These are phyloP conservation scores for Scaptomyza cyrtandrae DNA, from an alignment of 2,888 invertebrate species.

Conservation along the genomic window DNA sequence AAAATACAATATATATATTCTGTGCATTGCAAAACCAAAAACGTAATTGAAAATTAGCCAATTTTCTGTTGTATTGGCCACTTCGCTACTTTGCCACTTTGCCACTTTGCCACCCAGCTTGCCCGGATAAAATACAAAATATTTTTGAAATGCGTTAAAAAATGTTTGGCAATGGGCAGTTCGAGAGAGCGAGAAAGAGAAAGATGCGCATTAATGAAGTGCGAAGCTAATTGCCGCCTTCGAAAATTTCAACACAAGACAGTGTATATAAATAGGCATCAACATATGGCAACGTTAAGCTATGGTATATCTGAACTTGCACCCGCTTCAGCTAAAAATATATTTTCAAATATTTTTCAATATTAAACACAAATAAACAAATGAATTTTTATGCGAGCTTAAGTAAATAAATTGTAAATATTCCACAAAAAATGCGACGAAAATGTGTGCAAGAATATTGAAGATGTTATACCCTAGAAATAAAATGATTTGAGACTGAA, in stretches of 20 bases:
- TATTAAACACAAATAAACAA: constrained; percentile 65
- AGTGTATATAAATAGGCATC: constrained; percentile 47
- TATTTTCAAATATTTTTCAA: constrained; percentile 47
- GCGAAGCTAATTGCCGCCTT: constrained; percentile 72
- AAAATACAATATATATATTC: constrained; percentile 17
- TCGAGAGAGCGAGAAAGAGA: background rate
- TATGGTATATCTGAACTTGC: constrained; percentile 57
- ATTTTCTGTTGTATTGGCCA: constrained; percentile 28
- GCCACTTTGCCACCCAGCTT: constrained; percentile 10
- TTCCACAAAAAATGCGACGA: constrained; percentile 5
- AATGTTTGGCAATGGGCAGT: constrained; percentile 32
- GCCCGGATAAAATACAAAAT: constrained; percentile 19
- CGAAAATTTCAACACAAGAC: constrained; percentile 48
- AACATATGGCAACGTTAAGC: constrained; percentile 46
- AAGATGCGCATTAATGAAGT: constrained; percentile 66
- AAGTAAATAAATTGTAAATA: constrained; percentile 55
- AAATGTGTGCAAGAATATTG: background rate
- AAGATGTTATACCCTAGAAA: constrained; percentile 1
- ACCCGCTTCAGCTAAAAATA: constrained; percentile 23
- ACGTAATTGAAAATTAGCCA: constrained; percentile 40
- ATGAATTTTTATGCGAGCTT: constrained; percentile 44
- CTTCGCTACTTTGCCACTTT: constrained; percentile 7
- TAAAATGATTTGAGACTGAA: no score
- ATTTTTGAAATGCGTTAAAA: constrained; percentile 50
- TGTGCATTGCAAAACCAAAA: constrained; percentile 29